Percentiles rank a stretch among this genome's conserved stretches.
phyloP scores from a whole-genome alignment of 2,888 invertebrate genomes.

The Augiades crinisus region DNA sequence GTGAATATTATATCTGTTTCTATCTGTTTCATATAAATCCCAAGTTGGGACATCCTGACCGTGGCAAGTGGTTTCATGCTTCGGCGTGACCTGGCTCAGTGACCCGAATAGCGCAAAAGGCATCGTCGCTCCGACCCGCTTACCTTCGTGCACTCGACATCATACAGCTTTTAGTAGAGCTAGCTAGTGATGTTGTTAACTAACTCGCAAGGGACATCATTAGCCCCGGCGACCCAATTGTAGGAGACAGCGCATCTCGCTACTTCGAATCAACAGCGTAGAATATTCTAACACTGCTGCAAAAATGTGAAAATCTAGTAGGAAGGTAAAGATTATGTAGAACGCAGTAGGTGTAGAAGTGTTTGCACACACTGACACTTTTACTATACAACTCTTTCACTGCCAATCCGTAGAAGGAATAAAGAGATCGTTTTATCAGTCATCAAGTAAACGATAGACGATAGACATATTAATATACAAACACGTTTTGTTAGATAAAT shows the following conservation, averaged over 20 bases:
- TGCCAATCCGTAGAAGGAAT: too few relatives aligned
- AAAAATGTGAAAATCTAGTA: neutral
- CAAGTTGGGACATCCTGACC: constrained; percentile 43
- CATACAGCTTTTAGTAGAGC: constrained; percentile 12
- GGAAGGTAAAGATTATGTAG: neutral
- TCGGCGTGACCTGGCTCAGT: constrained; percentile 49
- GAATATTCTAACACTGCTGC: neutral
- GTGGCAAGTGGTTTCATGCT: constrained; percentile 36
- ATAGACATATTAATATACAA: neutral
- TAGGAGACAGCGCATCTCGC: neutral
- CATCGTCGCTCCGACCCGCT: constrained; percentile 29
- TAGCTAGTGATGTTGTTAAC: constrained; percentile 3
- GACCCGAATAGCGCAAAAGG: constrained; percentile 52
- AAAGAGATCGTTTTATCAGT: too few relatives aligned
- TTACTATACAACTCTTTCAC: too few relatives aligned
- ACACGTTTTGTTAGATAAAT: neutral
- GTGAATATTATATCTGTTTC: too few relatives aligned
- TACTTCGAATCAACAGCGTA: neutral
- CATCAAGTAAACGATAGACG: neutral
- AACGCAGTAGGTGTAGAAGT: too few relatives aligned
- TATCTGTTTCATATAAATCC: too few relatives aligned
- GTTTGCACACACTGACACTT: too few relatives aligned
- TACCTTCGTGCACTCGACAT: constrained; percentile 16
- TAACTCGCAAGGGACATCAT: constrained; percentile 16
- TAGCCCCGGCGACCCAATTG: constrained; percentile 13